Evolutionary conservation across 2,888 invertebrate genomes (phyloP).

Genomic region (Mythimna lalbum): DNA sequence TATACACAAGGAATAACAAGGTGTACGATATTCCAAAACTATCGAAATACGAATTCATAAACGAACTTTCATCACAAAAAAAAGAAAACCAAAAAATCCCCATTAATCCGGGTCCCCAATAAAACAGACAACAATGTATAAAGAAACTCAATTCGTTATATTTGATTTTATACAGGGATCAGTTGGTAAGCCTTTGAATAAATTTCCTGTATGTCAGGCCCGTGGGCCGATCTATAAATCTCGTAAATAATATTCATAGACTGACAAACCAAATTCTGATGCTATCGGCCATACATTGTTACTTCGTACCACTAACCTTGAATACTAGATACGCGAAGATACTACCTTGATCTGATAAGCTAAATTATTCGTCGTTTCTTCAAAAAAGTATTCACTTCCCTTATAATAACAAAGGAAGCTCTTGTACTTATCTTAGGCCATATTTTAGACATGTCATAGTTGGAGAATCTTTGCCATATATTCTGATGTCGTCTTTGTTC

Average conservation of each 20-base stretch:
- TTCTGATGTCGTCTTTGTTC: constrained; percentile 14
- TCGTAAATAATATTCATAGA: constrained; percentile 64
- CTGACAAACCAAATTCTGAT: constrained; percentile 55
- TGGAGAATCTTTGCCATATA: constrained; percentile 13
- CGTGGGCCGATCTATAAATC: constrained; percentile 54
- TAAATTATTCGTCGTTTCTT: constrained; percentile 43
- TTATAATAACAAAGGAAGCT: constrained; percentile 29
- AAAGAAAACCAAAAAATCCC: constrained; percentile 26
- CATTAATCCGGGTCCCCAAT: constrained; percentile 53
- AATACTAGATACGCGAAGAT: constrained; percentile 56
- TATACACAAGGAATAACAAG: neutral
- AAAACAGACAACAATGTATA: constrained; percentile 58
- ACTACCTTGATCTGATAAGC: constrained; percentile 51
- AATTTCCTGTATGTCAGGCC: constrained; percentile 61
- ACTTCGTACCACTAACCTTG: constrained; percentile 51
- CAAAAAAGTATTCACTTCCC: constrained; percentile 48
- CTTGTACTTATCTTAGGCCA: constrained; percentile 22
- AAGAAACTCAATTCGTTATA: constrained; percentile 60
- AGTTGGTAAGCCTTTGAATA: constrained; percentile 63
- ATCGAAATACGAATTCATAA: constrained; percentile 1
- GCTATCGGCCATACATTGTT: constrained; percentile 51
- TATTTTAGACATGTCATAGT: constrained; percentile 37
- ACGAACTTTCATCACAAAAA: constrained; percentile 24
- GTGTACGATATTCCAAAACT: neutral
- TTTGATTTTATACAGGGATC: constrained; percentile 62